Percentiles rank a stretch among this genome's conserved stretches.
These are phyloP conservation scores for Chrysotoxum bicinctum DNA, from an alignment of 2,888 invertebrate genomes.

Conservation along the genomic window DNA sequence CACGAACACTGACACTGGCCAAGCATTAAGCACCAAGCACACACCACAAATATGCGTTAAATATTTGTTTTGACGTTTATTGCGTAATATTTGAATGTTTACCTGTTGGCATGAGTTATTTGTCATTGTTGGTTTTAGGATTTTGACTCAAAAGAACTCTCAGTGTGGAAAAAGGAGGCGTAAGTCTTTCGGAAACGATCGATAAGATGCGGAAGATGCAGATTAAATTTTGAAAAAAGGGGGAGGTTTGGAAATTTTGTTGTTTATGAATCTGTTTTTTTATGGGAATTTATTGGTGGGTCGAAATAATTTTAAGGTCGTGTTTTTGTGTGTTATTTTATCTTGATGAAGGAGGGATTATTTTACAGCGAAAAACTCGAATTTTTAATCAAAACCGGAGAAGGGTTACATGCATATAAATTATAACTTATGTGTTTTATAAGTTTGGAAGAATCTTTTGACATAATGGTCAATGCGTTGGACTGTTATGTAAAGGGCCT, in stretches of 20 bases:
- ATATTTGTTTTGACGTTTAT: conserved; percentile 73
- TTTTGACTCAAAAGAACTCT: conserved; percentile 6
- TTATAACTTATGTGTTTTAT: no score
- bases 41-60: conserved; percentile 68
- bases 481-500: no score
- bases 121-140: conserved; percentile 67
- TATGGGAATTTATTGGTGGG: conserved; percentile 5
- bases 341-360: no score
- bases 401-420: no score
- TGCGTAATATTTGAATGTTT: conserved; percentile 72
- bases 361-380: no score
- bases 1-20: neutral
- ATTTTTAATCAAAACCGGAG: no score
- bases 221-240: conserved; percentile 35
- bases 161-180: conserved; percentile 23
- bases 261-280: conserved; percentile 31
- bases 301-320: neutral
- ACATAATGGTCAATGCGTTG: no score
- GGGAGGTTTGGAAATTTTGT: conserved; percentile 21
- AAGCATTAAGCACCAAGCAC: conserved; percentile 11
- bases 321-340: neutral
- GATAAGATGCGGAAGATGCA: conserved; percentile 33
- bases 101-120: conserved; percentile 70
- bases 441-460: no score
- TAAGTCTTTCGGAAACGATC: neutral